phyloP scores from a whole-genome alignment of 2,888 invertebrate species.

The Antheraea yamamai region DNA sequence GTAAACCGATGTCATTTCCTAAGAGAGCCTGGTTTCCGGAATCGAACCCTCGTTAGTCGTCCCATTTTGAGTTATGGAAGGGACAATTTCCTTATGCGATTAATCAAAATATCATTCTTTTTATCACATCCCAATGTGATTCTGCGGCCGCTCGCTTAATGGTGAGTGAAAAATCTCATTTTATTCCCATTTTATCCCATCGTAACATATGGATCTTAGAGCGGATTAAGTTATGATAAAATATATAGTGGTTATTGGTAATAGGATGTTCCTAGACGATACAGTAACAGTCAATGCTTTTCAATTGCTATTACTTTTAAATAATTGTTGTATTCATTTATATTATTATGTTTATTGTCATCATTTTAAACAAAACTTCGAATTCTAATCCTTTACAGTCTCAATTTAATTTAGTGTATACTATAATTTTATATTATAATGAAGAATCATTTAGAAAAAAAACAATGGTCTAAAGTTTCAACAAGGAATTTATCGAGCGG shows the following conservation, averaged over 20 bases:
- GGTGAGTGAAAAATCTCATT: slow-evolving; percentile 1
- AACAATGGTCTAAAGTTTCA: background rate
- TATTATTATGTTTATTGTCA: background rate
- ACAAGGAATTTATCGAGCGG: no score
- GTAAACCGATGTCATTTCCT: slow-evolving; percentile 1
- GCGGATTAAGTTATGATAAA: background rate
- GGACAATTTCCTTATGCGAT: slow-evolving; percentile 12
- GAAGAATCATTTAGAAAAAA: background rate
- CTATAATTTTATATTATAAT: background rate
- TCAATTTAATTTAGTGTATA: background rate
- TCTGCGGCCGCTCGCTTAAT: background rate
- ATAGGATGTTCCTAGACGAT: no score
- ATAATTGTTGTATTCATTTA: background rate
- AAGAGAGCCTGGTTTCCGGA: slow-evolving; percentile 7
- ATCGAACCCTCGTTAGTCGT: slow-evolving; percentile 12
- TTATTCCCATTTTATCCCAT: no score
- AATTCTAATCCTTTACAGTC: background rate
- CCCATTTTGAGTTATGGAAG: background rate
- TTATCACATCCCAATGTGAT: slow-evolving; percentile 1
- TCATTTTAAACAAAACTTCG: no score
- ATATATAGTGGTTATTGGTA: no score
- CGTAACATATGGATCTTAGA: background rate
- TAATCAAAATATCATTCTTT: slow-evolving; percentile 13
- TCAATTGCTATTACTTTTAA: no score
- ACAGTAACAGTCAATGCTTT: no score